Percentiles rank a stretch among this genome's conserved stretches.
These are phyloP conservation scores for Labia minor DNA, from an alignment of 2,888 invertebrate species.

Conservation along the genomic window DNA sequence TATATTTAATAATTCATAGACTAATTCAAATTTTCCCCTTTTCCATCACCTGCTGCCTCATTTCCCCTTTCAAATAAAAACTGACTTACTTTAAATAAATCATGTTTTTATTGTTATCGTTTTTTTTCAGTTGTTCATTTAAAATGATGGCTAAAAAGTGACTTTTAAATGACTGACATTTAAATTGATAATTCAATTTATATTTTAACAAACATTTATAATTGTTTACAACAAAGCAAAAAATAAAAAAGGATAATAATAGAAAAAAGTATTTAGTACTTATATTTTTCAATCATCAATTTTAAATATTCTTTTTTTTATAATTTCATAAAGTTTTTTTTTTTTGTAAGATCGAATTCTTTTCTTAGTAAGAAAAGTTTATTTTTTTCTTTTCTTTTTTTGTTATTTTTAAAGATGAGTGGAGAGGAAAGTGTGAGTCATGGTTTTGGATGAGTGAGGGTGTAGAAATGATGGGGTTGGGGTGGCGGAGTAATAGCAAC, in stretches of 20 bases:
- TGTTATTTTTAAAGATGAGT: too few species aligned
- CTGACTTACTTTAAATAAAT: not conserved
- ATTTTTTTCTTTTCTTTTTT: too few species aligned
- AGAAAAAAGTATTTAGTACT: too few species aligned
- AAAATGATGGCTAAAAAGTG: not conserved
- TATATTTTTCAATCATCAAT: too few species aligned
- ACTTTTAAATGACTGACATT: not conserved
- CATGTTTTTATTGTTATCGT: not conserved
- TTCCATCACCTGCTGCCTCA: not conserved
- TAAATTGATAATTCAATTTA: not conserved
- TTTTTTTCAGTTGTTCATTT: not conserved
- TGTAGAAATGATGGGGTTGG: not conserved
- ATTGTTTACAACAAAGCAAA: too few species aligned
- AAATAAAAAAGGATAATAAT: too few species aligned
- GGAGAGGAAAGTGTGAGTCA: too few species aligned
- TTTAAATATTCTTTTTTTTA: too few species aligned
- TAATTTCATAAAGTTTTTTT: too few species aligned
- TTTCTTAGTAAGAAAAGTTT: too few species aligned
- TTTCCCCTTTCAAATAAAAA: slow-evolving; percentile 9
- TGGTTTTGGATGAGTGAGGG: too few species aligned
- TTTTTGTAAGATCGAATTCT: too few species aligned
- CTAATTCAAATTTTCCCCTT: not conserved
- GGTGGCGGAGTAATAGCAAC: not conserved
- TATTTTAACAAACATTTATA: not conserved
- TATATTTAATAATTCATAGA: not conserved